phyloP scores from a whole-genome alignment of 2,113 vertebrate genomes.

The Platichthys stellatus region DNA sequence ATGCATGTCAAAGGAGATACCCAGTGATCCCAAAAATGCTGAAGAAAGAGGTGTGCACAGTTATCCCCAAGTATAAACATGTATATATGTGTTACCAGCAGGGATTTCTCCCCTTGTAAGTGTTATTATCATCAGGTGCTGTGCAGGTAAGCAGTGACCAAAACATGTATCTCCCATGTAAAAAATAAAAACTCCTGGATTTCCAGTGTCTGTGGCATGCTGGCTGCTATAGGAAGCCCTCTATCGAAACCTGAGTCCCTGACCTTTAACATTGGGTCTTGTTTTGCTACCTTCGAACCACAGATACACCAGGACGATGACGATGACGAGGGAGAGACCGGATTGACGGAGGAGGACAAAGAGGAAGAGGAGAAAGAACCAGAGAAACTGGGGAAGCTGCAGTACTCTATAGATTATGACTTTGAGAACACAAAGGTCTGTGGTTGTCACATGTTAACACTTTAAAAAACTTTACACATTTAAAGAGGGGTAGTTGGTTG shows the following conservation, averaged over 20 bases:
- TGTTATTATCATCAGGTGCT: slow-evolving; percentile 59
- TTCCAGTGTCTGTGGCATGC: slow-evolving; percentile 82
- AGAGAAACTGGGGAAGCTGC: slow-evolving; percentile 96
- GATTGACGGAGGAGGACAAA: slow-evolving; percentile 94
- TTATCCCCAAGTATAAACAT: background rate
- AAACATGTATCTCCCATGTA: slow-evolving; percentile 58
- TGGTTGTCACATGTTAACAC: background rate
- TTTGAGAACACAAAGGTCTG: slow-evolving; percentile 96
- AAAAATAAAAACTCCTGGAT: slow-evolving; percentile 51
- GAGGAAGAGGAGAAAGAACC: slow-evolving; percentile 95
- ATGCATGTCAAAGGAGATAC: slow-evolving; percentile 70
- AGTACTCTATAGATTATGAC: slow-evolving; percentile 97
- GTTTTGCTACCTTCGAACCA: slow-evolving; percentile 29
- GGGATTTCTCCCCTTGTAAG: slow-evolving; percentile 45
- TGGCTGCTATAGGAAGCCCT: slow-evolving; percentile 66
- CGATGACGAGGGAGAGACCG: slow-evolving; percentile 91
- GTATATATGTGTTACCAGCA: slow-evolving; percentile 50
- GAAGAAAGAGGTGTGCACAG: slow-evolving; percentile 4
- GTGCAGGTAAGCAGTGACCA: slow-evolving; percentile 60
- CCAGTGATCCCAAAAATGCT: slow-evolving; percentile 35
- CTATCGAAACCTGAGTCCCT: background rate
- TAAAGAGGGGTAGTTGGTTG: too few relatives aligned
- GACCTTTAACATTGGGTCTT: slow-evolving; percentile 11
- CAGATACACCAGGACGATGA: slow-evolving; percentile 92
- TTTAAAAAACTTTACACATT: too few relatives aligned